Percentiles rank a stretch among this genome's conserved stretches.
These are phyloP conservation scores for Manis javanica DNA, from an alignment of 2,797 vertebrate genomes.

Conservation along the genomic window DNA sequence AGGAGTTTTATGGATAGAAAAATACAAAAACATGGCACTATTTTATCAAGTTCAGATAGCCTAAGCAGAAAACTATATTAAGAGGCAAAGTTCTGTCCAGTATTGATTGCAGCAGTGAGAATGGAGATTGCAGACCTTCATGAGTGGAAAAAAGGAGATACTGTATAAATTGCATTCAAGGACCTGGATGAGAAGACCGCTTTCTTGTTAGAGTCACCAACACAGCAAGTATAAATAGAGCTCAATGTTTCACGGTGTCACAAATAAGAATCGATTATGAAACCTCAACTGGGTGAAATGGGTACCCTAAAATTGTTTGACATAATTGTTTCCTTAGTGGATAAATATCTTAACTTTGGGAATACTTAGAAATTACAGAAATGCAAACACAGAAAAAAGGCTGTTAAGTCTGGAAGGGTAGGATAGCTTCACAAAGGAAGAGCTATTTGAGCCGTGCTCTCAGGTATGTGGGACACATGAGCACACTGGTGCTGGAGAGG, in stretches of 20 bases:
- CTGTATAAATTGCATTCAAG: conserved; percentile 16
- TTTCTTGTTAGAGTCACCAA: conserved; percentile 7
- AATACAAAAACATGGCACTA: conserved; percentile 37
- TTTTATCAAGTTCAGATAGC: background rate
- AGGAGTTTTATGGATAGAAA: conserved; percentile 34
- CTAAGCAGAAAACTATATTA: conserved; percentile 31
- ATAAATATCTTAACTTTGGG: background rate
- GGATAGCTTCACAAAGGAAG: background rate
- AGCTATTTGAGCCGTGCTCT: background rate
- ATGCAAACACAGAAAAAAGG: background rate
- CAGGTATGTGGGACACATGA: background rate
- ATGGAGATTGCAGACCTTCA: background rate
- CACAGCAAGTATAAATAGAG: background rate
- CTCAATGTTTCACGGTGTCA: background rate
- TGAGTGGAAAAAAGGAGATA: background rate
- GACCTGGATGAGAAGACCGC: background rate
- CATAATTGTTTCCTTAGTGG: conserved; percentile 10
- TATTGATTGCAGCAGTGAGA: background rate
- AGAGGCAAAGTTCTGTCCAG: conserved; percentile 14
- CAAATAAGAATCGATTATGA: conserved; percentile 7
- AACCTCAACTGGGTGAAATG: conserved; percentile 1
- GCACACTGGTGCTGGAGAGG: background rate
- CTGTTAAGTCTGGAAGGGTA: background rate
- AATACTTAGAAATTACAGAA: conserved; percentile 44
- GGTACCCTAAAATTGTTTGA: background rate